A percentile compares a stretch with the other conserved stretches of the same genome.
Evolutionary conservation across 2,797 vertebrate species (phyloP).

Genomic region (Mormyrus hasselquistii): DNA sequence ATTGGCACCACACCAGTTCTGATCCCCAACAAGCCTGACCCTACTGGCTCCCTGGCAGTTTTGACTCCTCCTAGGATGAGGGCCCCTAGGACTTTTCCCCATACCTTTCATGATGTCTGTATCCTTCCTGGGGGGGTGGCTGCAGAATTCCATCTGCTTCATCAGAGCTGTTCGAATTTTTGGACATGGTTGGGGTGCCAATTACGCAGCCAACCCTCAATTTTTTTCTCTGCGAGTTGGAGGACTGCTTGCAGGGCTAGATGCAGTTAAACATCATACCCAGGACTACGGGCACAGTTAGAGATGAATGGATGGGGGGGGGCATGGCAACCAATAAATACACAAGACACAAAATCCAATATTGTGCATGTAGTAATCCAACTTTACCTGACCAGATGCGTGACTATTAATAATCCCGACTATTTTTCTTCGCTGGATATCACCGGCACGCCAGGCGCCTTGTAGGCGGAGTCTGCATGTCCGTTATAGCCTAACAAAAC

Average conservation of each 20-base stretch:
- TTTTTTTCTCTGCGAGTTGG: background rate
- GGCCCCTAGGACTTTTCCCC: background rate
- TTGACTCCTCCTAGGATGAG: background rate
- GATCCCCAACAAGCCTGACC: background rate
- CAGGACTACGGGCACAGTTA: background rate
- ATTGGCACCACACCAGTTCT: background rate
- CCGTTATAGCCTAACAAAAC: too few species aligned
- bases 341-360: background rate
- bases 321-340: background rate
- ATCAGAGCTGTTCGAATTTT: background rate
- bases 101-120: background rate
- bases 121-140: background rate
- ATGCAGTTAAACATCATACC: background rate
- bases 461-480: too few species aligned
- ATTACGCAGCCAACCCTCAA: background rate
- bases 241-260: background rate
- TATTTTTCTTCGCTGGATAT: too few species aligned
- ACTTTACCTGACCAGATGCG: too few species aligned
- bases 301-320: background rate
- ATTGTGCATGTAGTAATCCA: too few species aligned
- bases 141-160: background rate
- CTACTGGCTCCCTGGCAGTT: background rate
- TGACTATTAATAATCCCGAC: too few species aligned
- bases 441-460: too few species aligned
- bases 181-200: background rate